Evolutionary conservation across 2,888 invertebrate genomes (phyloP).

Genomic region (Catocala nupta): DNA sequence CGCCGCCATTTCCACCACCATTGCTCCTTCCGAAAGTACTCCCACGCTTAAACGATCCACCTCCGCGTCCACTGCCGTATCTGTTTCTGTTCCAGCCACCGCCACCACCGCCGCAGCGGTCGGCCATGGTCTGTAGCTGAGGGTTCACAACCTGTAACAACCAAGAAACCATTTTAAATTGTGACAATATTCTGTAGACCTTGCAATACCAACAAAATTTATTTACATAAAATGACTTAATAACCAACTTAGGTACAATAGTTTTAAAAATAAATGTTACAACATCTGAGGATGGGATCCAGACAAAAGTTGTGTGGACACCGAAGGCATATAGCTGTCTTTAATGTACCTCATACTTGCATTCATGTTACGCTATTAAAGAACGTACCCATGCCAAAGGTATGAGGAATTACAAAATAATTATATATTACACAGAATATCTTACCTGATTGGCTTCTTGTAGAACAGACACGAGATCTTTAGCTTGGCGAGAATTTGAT

Average conservation of each 20-base stretch:
- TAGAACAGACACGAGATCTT: constrained; percentile 95
- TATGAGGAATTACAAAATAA: constrained; percentile 83
- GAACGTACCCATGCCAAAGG: constrained; percentile 92
- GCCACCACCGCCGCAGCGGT: constrained; percentile 89
- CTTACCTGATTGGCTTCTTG: constrained; percentile 95
- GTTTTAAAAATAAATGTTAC: constrained; percentile 73
- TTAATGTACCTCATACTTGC: constrained; percentile 91
- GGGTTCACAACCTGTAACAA: constrained; percentile 92
- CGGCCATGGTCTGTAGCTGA: constrained; percentile 93
- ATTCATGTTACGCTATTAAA: constrained; percentile 91
- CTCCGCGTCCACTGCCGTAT: constrained; percentile 80
- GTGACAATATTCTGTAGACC: not conserved
- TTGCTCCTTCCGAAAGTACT: constrained; percentile 78
- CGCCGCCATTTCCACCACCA: constrained; percentile 67
- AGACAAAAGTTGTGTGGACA: constrained; percentile 91
- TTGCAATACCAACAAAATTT: constrained; percentile 1
- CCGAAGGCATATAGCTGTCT: constrained; percentile 92
- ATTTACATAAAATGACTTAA: no score
- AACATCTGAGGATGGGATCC: constrained; percentile 92
- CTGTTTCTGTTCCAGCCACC: constrained; percentile 87
- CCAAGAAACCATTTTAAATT: constrained; percentile 14
- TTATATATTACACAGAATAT: constrained; percentile 21
- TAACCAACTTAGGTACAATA: no score
- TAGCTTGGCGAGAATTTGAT: constrained; percentile 94
- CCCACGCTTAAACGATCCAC: constrained; percentile 84